These are phyloP conservation scores for Condylura cristata DNA, from an alignment of 2,113 vertebrate genomes.

Conservation along the genomic window DNA sequence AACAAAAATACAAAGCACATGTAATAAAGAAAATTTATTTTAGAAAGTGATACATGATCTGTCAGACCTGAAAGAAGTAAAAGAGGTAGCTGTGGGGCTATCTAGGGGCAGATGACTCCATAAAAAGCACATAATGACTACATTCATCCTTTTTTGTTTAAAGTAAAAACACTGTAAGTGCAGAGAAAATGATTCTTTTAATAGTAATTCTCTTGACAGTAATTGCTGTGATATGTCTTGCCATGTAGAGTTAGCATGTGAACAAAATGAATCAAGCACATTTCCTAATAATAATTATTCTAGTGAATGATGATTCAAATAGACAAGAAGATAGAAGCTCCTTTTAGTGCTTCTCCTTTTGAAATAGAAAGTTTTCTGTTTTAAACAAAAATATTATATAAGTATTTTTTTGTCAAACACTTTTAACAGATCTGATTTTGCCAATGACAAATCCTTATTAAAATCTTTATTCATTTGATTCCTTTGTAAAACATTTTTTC, in stretches of 20 bases:
- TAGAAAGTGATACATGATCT: neutral
- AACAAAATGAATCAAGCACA: conserved; percentile 58
- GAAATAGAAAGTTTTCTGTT: conserved; percentile 43
- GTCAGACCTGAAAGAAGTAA: neutral
- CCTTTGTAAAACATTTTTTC: neutral
- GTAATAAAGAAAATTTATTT: neutral
- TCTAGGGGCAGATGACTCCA: neutral
- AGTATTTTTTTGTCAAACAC: neutral
- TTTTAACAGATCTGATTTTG: conserved; percentile 28
- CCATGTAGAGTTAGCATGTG: conserved; percentile 49
- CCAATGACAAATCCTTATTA: conserved; percentile 31
- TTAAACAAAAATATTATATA: conserved; percentile 38
- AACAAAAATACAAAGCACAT: neutral
- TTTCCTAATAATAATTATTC: conserved; percentile 64
- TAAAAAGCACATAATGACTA: conserved; percentile 43
- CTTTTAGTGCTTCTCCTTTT: conserved; percentile 36
- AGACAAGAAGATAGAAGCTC: conserved; percentile 41
- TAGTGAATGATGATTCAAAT: conserved; percentile 54
- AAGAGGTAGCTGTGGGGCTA: neutral
- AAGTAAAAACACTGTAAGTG: conserved; percentile 63
- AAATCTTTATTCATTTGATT: neutral
- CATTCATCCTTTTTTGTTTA: conserved; percentile 58
- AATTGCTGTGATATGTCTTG: conserved; percentile 65
- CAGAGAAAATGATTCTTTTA: conserved; percentile 62
- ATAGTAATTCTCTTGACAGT: conserved; percentile 68